phyloP scores from a whole-genome alignment of 2,797 vertebrate species.

The Notolepis coatsorum region DNA sequence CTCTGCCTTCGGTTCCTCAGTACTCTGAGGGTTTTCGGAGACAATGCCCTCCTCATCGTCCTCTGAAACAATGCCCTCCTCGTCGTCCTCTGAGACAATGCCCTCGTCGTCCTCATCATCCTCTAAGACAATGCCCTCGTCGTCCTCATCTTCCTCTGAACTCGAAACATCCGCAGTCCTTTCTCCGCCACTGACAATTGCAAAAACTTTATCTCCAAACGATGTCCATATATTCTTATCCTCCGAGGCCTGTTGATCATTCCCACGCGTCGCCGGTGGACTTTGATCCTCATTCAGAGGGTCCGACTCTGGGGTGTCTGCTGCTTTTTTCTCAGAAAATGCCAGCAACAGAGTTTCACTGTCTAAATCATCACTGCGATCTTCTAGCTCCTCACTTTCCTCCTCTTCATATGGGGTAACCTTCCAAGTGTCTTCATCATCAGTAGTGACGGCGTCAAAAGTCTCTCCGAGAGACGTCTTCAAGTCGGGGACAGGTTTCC shows the following conservation, averaged over 20 bases:
- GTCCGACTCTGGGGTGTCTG: conserved; percentile 28
- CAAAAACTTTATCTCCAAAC: conserved; percentile 75
- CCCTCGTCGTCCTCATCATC: conserved; percentile 56
- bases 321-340: conserved; percentile 52
- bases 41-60: conserved; percentile 13
- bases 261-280: conserved; percentile 8
- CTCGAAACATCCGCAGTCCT: conserved; percentile 29
- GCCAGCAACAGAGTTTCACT: conserved; percentile 75
- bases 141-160: conserved; percentile 65
- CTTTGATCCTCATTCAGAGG: conserved; percentile 22
- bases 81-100: conserved; percentile 14
- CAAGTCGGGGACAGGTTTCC: conserved; percentile 76
- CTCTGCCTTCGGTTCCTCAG: conserved; percentile 30
- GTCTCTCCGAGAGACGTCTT: conserved; percentile 88
- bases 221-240: conserved; percentile 63
- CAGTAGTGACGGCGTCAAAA: conserved; percentile 86
- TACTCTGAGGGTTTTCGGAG: conserved; percentile 8
- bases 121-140: not conserved
- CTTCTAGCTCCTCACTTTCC: conserved; percentile 61
- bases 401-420: conserved; percentile 82
- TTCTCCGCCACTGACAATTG: conserved; percentile 76
- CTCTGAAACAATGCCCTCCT: no score
- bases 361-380: conserved; percentile 48
- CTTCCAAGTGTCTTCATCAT: conserved; percentile 86
- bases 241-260: conserved; percentile 47